These are phyloP conservation scores for Cercopithecus mona DNA, from an alignment of 2,113 vertebrate species.

Conservation along the genomic window DNA sequence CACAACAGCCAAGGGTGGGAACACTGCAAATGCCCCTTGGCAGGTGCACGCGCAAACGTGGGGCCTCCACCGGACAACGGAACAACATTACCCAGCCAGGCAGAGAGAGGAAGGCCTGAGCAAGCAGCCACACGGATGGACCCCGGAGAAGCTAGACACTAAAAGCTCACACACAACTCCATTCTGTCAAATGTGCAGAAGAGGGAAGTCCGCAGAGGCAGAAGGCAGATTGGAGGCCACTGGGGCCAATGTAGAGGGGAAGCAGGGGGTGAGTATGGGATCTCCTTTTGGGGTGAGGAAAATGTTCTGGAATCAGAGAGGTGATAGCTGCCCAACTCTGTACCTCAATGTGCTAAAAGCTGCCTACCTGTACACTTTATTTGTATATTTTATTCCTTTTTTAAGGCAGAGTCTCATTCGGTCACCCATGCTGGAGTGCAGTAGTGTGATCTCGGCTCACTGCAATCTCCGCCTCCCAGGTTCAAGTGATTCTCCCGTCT, in stretches of 20 bases:
- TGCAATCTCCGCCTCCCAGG: no score
- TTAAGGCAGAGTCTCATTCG: no score
- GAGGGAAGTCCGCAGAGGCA: no score
- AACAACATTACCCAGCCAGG: rapidly evolving
- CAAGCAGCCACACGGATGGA: rapidly evolving
- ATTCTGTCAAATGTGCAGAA: rapidly evolving
- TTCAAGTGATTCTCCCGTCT: no score
- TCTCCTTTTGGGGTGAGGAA: neutral
- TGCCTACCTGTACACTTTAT: no score
- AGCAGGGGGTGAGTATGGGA: rapidly evolving
- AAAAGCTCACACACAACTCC: rapidly evolving
- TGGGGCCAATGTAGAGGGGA: rapidly evolving
- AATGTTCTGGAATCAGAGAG: neutral
- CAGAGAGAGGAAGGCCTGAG: rapidly evolving
- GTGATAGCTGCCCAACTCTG: rapidly evolving
- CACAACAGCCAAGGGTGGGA: neutral
- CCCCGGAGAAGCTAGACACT: neutral
- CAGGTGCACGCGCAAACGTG: rapidly evolving
- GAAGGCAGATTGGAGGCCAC: rapidly evolving
- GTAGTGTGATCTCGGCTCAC: no score
- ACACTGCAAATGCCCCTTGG: rapidly evolving
- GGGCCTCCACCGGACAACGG: rapidly evolving
- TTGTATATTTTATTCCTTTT: no score
- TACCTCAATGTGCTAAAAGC: neutral
- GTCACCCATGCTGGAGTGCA: no score